phyloP scores from a whole-genome alignment of 1,140 invertebrate genomes.

The Brachionus rotundiformis region DNA sequence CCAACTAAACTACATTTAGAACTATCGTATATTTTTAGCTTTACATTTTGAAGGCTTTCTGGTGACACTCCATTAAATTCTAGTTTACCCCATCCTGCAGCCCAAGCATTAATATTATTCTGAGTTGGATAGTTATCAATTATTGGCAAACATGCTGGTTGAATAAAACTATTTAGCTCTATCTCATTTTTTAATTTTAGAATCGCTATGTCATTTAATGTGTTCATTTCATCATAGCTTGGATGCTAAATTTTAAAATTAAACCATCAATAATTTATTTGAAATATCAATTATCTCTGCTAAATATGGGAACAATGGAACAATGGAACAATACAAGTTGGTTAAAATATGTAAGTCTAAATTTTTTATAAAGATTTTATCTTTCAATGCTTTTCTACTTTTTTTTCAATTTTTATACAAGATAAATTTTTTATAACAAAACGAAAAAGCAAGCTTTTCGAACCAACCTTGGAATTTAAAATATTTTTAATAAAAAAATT shows the following conservation, averaged over 20 bases:
- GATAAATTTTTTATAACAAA: too few relatives aligned
- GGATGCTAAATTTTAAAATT: conserved; percentile 18
- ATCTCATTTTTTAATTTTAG: neutral
- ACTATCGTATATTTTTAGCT: neutral
- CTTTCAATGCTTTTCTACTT: too few relatives aligned
- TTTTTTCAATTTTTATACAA: too few relatives aligned
- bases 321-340: too few relatives aligned
- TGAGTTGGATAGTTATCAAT: neutral
- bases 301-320: too few relatives aligned
- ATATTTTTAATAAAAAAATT: too few relatives aligned
- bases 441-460: too few relatives aligned
- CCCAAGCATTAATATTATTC: neutral
- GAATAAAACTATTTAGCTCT: neutral
- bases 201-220: conserved; percentile 37
- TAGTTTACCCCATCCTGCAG: conserved; percentile 9
- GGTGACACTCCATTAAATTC: neutral
- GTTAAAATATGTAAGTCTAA: too few relatives aligned
- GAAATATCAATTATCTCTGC: too few relatives aligned
- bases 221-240: neutral
- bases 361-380: too few relatives aligned
- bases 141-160: conserved; percentile 13
- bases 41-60: conserved; percentile 25
- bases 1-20: neutral
- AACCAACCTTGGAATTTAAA: too few relatives aligned
- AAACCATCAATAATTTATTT: neutral